Conservation (phyloP, 2,113 vertebrate genomes). For the Tapirus terrestris region DNA sequence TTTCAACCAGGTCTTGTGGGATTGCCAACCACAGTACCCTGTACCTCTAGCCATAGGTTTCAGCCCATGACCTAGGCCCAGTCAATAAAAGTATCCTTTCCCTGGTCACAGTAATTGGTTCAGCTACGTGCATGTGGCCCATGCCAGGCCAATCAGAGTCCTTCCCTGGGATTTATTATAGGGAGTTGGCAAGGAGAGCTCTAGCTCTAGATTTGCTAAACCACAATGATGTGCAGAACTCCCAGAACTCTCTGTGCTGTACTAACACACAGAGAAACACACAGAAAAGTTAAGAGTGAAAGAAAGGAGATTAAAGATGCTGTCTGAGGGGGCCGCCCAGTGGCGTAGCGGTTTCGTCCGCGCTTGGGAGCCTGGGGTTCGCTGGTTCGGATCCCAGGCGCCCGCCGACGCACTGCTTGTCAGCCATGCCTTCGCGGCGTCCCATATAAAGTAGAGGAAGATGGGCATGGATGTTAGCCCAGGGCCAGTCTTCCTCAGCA, state of each 20-base stretch:
- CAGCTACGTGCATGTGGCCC: neutral
- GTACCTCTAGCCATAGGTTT: neutral
- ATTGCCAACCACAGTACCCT: neutral
- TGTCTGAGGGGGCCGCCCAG: no score
- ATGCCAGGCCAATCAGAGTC: neutral
- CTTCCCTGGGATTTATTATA: neutral
- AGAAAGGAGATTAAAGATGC: neutral
- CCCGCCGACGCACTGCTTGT: no score
- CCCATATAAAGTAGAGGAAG: no score
- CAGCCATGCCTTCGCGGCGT: no score
- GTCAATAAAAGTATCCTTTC: neutral
- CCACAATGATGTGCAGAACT: neutral
- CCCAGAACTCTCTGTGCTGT: neutral
- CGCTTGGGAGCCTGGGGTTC: no score
- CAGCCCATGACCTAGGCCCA: neutral
- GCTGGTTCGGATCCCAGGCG: no score
- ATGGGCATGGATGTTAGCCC: no score
- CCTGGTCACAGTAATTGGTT: neutral
- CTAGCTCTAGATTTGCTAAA: neutral
- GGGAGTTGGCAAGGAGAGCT: neutral
- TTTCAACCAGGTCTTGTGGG: neutral
- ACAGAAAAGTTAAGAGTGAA: neutral
- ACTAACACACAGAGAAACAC: neutral
- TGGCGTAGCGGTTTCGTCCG: no score
- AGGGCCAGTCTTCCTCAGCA: no score